Evolutionary conservation across 2,797 vertebrate species (phyloP).

Genomic region (Melanotaenia pygmaea): DNA sequence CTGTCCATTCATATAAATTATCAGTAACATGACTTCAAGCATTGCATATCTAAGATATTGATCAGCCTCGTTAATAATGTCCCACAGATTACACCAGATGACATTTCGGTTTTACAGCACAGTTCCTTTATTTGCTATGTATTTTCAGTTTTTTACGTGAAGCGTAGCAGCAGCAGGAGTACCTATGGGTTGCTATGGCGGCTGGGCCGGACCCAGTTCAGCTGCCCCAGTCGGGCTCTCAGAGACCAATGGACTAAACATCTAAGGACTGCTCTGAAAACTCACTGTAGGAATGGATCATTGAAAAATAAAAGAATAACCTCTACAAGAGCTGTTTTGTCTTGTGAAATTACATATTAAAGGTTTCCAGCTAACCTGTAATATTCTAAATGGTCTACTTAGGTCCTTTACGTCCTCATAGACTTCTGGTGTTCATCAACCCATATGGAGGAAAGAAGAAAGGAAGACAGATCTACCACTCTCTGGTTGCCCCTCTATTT

Average conservation of each 20-base stretch:
- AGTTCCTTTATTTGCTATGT: slow-evolving; percentile 11
- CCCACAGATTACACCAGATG: background rate
- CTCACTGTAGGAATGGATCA: slow-evolving; percentile 76
- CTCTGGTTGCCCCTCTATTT: slow-evolving; percentile 84
- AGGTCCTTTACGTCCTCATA: slow-evolving; percentile 83
- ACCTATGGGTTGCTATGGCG: slow-evolving; percentile 78
- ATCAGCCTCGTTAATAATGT: background rate
- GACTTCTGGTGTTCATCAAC: slow-evolving; percentile 88
- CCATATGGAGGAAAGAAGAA: slow-evolving; percentile 85
- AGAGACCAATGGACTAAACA: slow-evolving; percentile 84
- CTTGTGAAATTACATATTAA: background rate
- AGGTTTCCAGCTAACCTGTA: background rate
- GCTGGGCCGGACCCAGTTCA: slow-evolving; percentile 83
- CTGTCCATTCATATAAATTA: background rate
- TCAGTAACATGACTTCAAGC: background rate
- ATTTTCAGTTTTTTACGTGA: slow-evolving; percentile 84
- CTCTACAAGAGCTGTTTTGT: background rate
- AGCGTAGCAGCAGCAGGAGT: slow-evolving; percentile 75
- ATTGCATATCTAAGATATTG: background rate
- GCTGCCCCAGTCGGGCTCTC: slow-evolving; percentile 78
- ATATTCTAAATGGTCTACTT: slow-evolving; percentile 13
- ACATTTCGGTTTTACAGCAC: slow-evolving; percentile 4
- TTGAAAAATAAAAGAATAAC: background rate
- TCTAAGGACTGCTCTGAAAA: slow-evolving; percentile 77
- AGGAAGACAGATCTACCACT: slow-evolving; percentile 82